A percentile compares a stretch with the other conserved stretches of the same genome.
phyloP scores from a whole-genome alignment of 2,888 invertebrate genomes.

The Ornithoptera alexandrae region DNA sequence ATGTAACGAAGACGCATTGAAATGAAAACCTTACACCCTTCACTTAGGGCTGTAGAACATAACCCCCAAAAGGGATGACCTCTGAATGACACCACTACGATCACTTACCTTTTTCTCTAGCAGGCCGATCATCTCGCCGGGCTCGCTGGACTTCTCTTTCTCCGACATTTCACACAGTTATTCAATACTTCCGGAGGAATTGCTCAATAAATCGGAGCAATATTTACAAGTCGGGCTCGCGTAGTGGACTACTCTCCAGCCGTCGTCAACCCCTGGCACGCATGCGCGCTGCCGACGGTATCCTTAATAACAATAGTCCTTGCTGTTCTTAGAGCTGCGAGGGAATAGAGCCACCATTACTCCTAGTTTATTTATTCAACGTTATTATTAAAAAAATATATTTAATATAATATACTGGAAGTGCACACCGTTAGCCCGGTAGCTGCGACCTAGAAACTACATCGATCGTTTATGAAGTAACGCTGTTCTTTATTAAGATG shows the following conservation, averaged over 20 bases:
- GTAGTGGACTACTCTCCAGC: slow-evolving; percentile 23
- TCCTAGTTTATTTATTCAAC: background rate
- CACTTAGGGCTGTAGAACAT: slow-evolving; percentile 27
- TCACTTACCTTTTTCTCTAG: slow-evolving; percentile 68
- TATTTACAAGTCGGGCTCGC: slow-evolving; percentile 27
- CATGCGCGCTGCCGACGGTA: slow-evolving; percentile 17
- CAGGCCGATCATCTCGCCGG: slow-evolving; percentile 62
- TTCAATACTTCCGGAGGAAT: slow-evolving; percentile 6
- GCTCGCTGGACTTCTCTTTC: slow-evolving; percentile 45
- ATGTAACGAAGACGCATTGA: slow-evolving; percentile 17
- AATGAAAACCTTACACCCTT: slow-evolving; percentile 34
- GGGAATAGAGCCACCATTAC: slow-evolving; percentile 21
- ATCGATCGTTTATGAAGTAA: background rate
- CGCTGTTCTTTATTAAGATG: no score
- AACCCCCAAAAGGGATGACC: slow-evolving; percentile 50
- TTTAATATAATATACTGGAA: background rate
- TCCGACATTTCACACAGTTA: slow-evolving; percentile 48
- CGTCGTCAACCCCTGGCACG: slow-evolving; percentile 20
- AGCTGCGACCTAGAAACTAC: no score
- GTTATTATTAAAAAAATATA: no score
- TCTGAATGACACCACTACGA: slow-evolving; percentile 44
- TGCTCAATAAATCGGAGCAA: slow-evolving; percentile 23
- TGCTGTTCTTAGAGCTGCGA: slow-evolving; percentile 13
- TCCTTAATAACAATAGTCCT: slow-evolving; percentile 24
- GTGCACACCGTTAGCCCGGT: no score